These are phyloP conservation scores for Pharmacophagus antenor DNA, from an alignment of 2,888 invertebrate species.

Conservation along the genomic window DNA sequence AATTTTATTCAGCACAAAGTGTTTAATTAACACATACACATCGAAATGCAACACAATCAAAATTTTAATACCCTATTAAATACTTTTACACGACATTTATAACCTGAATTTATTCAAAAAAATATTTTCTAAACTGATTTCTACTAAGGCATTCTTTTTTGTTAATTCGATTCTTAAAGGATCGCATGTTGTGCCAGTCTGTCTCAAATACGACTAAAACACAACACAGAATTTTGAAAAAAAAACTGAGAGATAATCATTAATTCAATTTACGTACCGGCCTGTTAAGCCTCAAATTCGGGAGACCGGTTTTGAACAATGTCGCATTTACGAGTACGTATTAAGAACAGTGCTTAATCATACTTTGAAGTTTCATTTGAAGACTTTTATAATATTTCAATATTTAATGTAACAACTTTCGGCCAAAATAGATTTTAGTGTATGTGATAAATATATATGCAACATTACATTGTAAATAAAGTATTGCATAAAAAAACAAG, in stretches of 20 bases:
- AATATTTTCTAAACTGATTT: not conserved
- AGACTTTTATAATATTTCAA: not conserved
- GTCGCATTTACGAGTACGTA: conserved; percentile 23
- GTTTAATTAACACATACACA: no score
- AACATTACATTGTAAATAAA: no score
- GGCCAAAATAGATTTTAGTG: no score
- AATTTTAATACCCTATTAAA: no score
- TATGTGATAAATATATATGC: not conserved
- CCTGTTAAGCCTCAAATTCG: conserved; percentile 23
- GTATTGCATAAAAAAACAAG: no score
- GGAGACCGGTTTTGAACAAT: conserved; percentile 28
- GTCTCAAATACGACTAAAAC: conserved; percentile 15
- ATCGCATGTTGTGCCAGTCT: not conserved
- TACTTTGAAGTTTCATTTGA: conserved; percentile 28
- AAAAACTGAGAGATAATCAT: conserved; percentile 10
- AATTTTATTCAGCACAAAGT: not conserved
- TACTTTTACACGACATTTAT: not conserved
- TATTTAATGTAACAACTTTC: not conserved
- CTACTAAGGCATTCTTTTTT: not conserved
- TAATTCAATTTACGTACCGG: conserved; percentile 3
- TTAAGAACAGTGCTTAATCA: conserved; percentile 16
- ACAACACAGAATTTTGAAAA: conserved; percentile 17
- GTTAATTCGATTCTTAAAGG: not conserved
- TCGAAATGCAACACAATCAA: no score
- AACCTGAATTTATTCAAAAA: not conserved